Evolutionary conservation across 2,888 invertebrate species (phyloP).

Genomic region (Arge pagana): DNA sequence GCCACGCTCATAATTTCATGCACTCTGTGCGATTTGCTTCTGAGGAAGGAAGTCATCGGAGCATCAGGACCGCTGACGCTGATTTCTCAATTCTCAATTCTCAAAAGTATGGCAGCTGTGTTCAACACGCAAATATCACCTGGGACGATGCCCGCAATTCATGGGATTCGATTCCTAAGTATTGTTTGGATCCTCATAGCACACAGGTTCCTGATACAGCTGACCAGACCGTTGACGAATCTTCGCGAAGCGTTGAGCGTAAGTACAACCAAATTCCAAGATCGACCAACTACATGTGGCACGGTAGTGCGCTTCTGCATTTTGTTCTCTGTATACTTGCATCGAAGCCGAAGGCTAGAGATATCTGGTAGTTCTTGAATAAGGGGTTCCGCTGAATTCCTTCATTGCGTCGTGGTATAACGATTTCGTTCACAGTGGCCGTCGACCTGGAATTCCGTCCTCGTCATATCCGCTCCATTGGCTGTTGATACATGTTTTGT

Average conservation of each 20-base stretch:
- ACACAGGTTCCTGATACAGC: slow-evolving; percentile 54
- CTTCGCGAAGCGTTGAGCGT: slow-evolving; percentile 52
- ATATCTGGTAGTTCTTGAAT: too few species aligned
- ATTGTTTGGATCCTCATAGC: slow-evolving; percentile 59
- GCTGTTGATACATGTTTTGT: slow-evolving; percentile 60
- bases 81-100: slow-evolving; percentile 53
- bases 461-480: slow-evolving; percentile 56
- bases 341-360: too few species aligned
- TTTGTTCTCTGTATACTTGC: too few species aligned
- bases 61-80: background rate
- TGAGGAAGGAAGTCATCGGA: background rate
- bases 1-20: slow-evolving; percentile 33
- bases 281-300: too few species aligned
- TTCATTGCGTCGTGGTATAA: background rate
- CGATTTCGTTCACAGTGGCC: slow-evolving; percentile 46
- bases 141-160: slow-evolving; percentile 53
- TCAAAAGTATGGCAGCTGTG: slow-evolving; percentile 52
- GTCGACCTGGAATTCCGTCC: slow-evolving; percentile 49
- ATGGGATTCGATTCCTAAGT: slow-evolving; percentile 62
- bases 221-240: slow-evolving; percentile 52
- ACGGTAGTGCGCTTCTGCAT: too few species aligned
- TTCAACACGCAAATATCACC: slow-evolving; percentile 40
- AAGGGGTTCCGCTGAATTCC: too few species aligned
- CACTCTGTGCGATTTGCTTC: slow-evolving; percentile 35
- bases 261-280: too few species aligned